Conservation (phyloP, 1,140 invertebrate genomes). For the Matsumurasca onukii region DNA sequence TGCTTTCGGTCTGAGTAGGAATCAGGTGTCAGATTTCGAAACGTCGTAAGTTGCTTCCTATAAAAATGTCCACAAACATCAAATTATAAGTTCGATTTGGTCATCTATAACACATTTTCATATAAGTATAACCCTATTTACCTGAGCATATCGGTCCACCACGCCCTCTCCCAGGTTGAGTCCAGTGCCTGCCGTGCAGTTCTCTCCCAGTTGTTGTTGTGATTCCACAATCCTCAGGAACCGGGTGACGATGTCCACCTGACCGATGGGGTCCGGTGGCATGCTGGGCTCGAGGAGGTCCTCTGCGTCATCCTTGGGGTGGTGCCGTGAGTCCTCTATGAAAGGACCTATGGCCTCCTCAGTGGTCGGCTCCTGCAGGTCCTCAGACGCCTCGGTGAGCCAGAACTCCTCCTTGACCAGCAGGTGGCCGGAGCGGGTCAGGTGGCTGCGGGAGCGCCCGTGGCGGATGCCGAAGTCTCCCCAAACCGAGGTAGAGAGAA, state of each 20-base stretch:
- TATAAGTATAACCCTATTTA: conserved; percentile 52
- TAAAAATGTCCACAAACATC: no score
- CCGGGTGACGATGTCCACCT: conserved; percentile 78
- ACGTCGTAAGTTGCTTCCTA: no score
- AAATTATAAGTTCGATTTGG: no score
- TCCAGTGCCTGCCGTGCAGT: conserved; percentile 89
- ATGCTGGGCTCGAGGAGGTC: conserved; percentile 14
- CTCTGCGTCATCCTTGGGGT: conserved; percentile 18
- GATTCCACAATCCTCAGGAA: conserved; percentile 89
- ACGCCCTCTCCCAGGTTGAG: conserved; percentile 90
- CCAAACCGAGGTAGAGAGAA: neutral
- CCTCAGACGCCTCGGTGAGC: neutral
- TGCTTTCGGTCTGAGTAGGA: no score
- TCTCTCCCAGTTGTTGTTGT: conserved; percentile 83
- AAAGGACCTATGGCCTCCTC: neutral
- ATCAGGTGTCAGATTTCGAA: no score
- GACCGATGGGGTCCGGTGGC: conserved; percentile 45
- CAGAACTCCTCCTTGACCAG: neutral
- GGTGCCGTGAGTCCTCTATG: neutral
- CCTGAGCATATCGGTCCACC: conserved; percentile 90
- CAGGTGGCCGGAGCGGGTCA: conserved; percentile 14
- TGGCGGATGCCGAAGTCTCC: conserved; percentile 10
- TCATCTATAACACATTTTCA: no score
- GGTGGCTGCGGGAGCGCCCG: conserved; percentile 13
- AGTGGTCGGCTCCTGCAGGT: neutral